These are phyloP conservation scores for Callosobruchus maculatus DNA, from an alignment of 2,888 invertebrate genomes.

Conservation along the genomic window DNA sequence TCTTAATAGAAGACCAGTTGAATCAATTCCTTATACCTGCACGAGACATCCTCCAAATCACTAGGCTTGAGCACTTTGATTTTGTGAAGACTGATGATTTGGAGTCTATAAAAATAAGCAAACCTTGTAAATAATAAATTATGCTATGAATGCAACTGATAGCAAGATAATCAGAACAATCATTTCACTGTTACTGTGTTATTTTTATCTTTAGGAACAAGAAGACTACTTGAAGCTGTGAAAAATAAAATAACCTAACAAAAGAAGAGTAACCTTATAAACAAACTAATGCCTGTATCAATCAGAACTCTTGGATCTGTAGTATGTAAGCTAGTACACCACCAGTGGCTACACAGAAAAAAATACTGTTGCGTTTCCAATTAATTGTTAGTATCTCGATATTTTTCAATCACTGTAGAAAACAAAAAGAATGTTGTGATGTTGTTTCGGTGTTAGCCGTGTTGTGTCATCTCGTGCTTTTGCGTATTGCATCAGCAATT, in stretches of 20 bases:
- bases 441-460: too few relatives aligned
- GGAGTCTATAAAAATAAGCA: slow-evolving; percentile 90
- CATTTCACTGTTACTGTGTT: background rate
- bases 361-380: too few relatives aligned
- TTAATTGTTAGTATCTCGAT: too few relatives aligned
- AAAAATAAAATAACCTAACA: slow-evolving; percentile 80
- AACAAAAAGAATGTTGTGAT: too few relatives aligned
- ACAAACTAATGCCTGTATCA: slow-evolving; percentile 64
- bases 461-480: too few relatives aligned
- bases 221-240: slow-evolving; percentile 86
- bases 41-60: slow-evolving; percentile 86
- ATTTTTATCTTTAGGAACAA: slow-evolving; percentile 51
- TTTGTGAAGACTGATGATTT: slow-evolving; percentile 94
- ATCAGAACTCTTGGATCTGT: slow-evolving; percentile 52
- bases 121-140: slow-evolving; percentile 66
- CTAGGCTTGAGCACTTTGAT: slow-evolving; percentile 92
- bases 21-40: slow-evolving; percentile 87
- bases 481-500: too few relatives aligned
- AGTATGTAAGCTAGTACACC: too few relatives aligned
- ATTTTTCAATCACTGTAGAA: too few relatives aligned
- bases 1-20: slow-evolving; percentile 85
- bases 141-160: background rate
- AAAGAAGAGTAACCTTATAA: slow-evolving; percentile 79
- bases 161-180: background rate
- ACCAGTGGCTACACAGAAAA: too few relatives aligned